These are phyloP conservation scores for Apeira syringaria DNA, from an alignment of 2,888 invertebrate genomes.

Conservation along the genomic window DNA sequence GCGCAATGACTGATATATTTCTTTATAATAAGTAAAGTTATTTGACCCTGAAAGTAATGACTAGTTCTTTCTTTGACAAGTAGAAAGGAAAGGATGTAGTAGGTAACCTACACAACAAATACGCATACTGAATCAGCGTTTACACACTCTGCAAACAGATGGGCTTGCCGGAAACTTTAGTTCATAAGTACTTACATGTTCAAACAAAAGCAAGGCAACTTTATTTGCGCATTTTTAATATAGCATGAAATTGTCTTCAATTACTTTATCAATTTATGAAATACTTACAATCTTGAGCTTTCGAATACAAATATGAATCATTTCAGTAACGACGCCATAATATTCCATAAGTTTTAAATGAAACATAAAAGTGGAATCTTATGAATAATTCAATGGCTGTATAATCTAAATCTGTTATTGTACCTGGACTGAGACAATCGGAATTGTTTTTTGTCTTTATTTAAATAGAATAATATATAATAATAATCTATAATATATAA, in stretches of 20 bases:
- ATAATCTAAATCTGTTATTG: too few relatives aligned
- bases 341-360: too few relatives aligned
- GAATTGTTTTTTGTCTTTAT: too few relatives aligned
- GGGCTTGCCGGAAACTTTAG: constrained; percentile 34
- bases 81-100: constrained; percentile 7
- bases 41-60: constrained; percentile 27
- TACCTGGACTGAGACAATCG: too few relatives aligned
- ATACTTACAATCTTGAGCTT: too few relatives aligned
- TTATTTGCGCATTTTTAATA: not conserved
- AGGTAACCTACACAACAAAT: constrained; percentile 24
- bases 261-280: too few relatives aligned
- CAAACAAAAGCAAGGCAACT: constrained; percentile 15
- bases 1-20: not conserved
- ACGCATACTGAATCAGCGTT: constrained; percentile 45
- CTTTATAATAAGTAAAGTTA: constrained; percentile 20
- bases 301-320: too few relatives aligned
- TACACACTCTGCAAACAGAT: constrained; percentile 46
- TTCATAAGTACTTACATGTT: not conserved
- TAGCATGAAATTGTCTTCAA: not conserved
- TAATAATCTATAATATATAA: too few relatives aligned
- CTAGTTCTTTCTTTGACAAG: constrained; percentile 29
- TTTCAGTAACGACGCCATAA: too few relatives aligned
- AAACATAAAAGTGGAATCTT: too few relatives aligned
- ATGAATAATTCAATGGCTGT: too few relatives aligned
- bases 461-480: too few relatives aligned